These are phyloP conservation scores for Brachionus sp. DNA, from an alignment of 1,140 invertebrate genomes.

Conservation along the genomic window DNA sequence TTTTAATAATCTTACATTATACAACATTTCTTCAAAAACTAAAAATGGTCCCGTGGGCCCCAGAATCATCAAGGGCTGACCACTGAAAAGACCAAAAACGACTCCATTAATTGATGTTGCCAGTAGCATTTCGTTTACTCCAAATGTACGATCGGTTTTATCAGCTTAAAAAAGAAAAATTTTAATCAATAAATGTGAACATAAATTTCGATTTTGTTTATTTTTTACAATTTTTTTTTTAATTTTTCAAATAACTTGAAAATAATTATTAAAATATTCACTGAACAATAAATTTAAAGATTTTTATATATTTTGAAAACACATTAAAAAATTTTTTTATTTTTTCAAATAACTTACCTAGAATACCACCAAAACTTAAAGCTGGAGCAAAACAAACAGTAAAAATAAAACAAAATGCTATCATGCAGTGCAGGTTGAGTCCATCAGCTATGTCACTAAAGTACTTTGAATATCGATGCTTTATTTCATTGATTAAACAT, in stretches of 20 bases:
- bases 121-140: conserved; percentile 83
- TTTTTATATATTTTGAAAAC: conserved; percentile 70
- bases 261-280: too few relatives aligned
- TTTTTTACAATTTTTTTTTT: too few relatives aligned
- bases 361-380: conserved; percentile 87
- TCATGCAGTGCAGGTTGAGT: conserved; percentile 77
- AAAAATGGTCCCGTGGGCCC: conserved; percentile 87
- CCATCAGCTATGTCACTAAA: conserved; percentile 80
- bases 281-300: conserved; percentile 73
- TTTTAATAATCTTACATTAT: conserved; percentile 58
- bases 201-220: too few relatives aligned
- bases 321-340: background rate
- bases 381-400: conserved; percentile 88
- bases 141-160: conserved; percentile 82
- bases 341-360: conserved; percentile 63
- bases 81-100: conserved; percentile 77
- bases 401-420: conserved; percentile 89
- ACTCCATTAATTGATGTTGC: conserved; percentile 75
- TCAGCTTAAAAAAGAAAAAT: conserved; percentile 63
- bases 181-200: too few relatives aligned
- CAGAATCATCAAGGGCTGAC: conserved; percentile 86
- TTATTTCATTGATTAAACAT: conserved; percentile 77
- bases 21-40: conserved; percentile 86
- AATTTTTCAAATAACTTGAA: too few relatives aligned
- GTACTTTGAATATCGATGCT: conserved; percentile 77